phyloP scores from a whole-genome alignment of 2,888 invertebrate genomes.

The Oeneis ivallda region DNA sequence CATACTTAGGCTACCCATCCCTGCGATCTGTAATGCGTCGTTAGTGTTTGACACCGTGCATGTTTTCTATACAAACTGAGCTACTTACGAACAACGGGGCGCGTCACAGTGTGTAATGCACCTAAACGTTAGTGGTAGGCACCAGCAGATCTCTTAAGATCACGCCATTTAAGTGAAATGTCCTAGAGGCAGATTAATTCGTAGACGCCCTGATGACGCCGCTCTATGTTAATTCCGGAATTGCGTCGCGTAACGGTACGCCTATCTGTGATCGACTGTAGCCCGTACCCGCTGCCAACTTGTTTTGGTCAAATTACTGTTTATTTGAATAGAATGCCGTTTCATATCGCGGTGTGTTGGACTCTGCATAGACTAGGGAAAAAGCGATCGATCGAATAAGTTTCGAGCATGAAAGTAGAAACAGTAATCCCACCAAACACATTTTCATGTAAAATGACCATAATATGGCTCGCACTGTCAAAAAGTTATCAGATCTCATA shows the following conservation, averaged over 20 bases:
- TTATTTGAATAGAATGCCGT: slow-evolving; percentile 27
- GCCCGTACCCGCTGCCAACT: slow-evolving; percentile 23
- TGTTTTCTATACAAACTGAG: too few relatives aligned
- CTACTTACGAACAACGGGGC: too few relatives aligned
- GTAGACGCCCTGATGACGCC: slow-evolving; percentile 14
- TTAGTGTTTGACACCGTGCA: too few relatives aligned
- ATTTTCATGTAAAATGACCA: too few relatives aligned
- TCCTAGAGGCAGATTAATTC: background rate
- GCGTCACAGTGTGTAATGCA: too few relatives aligned
- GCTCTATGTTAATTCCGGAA: slow-evolving; percentile 36
- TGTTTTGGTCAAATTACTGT: slow-evolving; percentile 27
- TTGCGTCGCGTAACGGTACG: slow-evolving; percentile 39
- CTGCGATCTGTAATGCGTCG: too few relatives aligned
- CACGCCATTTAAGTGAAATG: background rate
- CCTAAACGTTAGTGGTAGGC: too few relatives aligned
- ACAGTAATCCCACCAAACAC: too few relatives aligned
- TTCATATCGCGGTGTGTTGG: slow-evolving; percentile 11
- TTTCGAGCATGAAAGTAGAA: too few relatives aligned
- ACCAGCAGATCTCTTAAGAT: background rate
- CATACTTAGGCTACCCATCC: too few relatives aligned
- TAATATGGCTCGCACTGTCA: too few relatives aligned
- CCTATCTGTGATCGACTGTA: slow-evolving; percentile 30
- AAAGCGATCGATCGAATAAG: background rate
- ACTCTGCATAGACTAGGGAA: background rate
- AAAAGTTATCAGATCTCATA: too few relatives aligned